Evolutionary conservation across 2,797 vertebrate genomes (phyloP), one percentile per base, ranked within the genome.

Genomic region (Typhlichthys subterraneus): DNA sequence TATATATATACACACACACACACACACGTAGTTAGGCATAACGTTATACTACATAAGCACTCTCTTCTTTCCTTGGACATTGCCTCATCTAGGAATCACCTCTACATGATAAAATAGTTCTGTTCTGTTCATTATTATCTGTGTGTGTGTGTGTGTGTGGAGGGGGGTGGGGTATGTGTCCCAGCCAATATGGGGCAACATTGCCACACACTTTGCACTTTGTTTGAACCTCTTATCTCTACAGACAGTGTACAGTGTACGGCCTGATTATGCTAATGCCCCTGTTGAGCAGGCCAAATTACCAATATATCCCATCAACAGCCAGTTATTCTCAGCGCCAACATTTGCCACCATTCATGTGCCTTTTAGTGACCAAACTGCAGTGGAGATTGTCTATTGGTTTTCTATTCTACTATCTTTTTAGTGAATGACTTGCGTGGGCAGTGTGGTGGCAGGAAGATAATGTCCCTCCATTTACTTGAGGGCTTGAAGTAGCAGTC

Each of bases 401-500:
- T 69, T 23, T 57, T 67, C 63, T 51, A 53, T 60, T 69, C 46
- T 46, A 63, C 48, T 46, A 55, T 64, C 61, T 47, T 54, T 59
- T 62, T 63, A 60, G 63, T 55, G 68, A 67, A 38, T 38, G 60
- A 68, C 72, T 50, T 65, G 29, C 62, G 58, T 50, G 63, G 1
- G n/a, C 58, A 45, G 55, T n/a, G 42, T 10, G 48, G 0, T 2
- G 12, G 33, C 38, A 29, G 42, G 13, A 9, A 47, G 31, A 38
- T 14, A 11, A 56, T 54, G 61, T 31, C 9, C 74, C 56, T 81
- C 71, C 65, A 57, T 70, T 45, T 5, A 13, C 61, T 15, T 63
- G 61, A 64, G 57, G 45, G 78, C 61, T 72, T 55, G 60, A 81
- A 75, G 57, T 63, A 63, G 15, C 74, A 58, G 29, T 69, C 71